A percentile compares a stretch with the other conserved stretches of the same genome.
Conservation (phyloP, 2,113 vertebrate species). For the Lagopus muta region DNA sequence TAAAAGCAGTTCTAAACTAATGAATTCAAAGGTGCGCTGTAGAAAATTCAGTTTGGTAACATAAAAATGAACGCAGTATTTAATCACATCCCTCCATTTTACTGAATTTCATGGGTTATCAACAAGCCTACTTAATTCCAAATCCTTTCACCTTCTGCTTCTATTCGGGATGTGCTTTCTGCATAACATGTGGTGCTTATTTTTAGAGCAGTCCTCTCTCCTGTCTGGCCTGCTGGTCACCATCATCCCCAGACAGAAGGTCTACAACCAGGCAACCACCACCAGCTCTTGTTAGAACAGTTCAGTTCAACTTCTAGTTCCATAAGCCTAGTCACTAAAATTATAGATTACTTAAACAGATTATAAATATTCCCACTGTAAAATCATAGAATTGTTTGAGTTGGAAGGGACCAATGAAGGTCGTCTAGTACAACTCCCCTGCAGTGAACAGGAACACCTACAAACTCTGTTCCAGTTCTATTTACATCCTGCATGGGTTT, state of each 20-base stretch:
- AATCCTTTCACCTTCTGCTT: constrained; percentile 50
- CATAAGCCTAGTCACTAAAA: background rate
- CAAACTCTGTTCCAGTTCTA: background rate
- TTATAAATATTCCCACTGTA: background rate
- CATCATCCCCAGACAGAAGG: background rate
- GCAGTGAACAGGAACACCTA: too few relatives aligned
- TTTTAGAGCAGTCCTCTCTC: background rate
- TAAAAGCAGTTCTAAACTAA: constrained; percentile 90
- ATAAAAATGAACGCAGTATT: constrained; percentile 73
- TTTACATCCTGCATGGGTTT: background rate
- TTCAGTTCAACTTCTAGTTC: background rate
- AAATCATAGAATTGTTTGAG: background rate
- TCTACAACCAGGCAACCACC: background rate
- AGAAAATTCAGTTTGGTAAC: constrained; percentile 78
- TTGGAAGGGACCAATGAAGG: too few relatives aligned
- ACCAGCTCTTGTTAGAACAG: background rate
- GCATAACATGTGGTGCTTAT: constrained; percentile 6
- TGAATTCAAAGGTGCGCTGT: constrained; percentile 88
- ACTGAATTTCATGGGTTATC: constrained; percentile 64
- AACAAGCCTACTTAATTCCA: constrained; percentile 43
- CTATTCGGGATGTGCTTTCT: constrained; percentile 12
- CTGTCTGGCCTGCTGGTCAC: background rate
- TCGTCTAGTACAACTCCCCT: too few relatives aligned
- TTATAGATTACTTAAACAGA: background rate
- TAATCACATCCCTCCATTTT: constrained; percentile 71